Evolutionary conservation across 2,113 vertebrate species (phyloP).

Genomic region (Larimichthys polyactis): DNA sequence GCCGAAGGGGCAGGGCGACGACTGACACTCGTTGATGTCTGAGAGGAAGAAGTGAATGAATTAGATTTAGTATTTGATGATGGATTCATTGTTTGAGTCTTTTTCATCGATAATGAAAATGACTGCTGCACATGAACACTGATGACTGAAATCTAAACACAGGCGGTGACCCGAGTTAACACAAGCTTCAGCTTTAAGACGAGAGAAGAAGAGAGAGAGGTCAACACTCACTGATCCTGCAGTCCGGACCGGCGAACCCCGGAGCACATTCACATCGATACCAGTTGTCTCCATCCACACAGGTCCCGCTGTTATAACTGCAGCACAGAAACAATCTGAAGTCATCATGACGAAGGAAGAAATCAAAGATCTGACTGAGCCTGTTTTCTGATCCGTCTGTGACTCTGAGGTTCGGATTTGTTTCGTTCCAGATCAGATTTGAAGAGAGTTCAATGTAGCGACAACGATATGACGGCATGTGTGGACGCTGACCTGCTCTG

Average conservation of each 20-base stretch:
- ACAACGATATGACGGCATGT: too few species aligned
- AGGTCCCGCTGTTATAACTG: slow-evolving; percentile 88
- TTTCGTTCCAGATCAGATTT: slow-evolving; percentile 17
- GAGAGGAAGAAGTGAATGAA: background rate
- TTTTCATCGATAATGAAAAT: too few species aligned
- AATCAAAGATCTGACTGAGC: background rate
- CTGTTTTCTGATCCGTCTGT: background rate
- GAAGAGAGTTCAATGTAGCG: background rate
- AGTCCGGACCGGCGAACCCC: slow-evolving; percentile 92
- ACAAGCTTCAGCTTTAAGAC: too few species aligned
- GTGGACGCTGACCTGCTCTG: too few species aligned
- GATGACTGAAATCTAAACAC: too few species aligned
- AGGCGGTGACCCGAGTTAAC: too few species aligned
- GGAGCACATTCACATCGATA: slow-evolving; percentile 93
- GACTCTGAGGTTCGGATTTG: background rate
- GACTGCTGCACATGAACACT: too few species aligned
- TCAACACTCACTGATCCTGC: slow-evolving; percentile 91
- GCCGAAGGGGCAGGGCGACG: slow-evolving; percentile 90
- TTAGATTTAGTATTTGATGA: too few species aligned
- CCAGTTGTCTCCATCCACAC: slow-evolving; percentile 94
- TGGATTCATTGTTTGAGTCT: too few species aligned
- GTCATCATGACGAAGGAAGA: background rate
- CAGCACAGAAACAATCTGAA: slow-evolving; percentile 17
- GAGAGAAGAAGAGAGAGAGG: background rate
- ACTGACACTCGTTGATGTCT: slow-evolving; percentile 96